Conservation (phyloP, 2,888 invertebrate species). For the Crematogaster levior region DNA sequence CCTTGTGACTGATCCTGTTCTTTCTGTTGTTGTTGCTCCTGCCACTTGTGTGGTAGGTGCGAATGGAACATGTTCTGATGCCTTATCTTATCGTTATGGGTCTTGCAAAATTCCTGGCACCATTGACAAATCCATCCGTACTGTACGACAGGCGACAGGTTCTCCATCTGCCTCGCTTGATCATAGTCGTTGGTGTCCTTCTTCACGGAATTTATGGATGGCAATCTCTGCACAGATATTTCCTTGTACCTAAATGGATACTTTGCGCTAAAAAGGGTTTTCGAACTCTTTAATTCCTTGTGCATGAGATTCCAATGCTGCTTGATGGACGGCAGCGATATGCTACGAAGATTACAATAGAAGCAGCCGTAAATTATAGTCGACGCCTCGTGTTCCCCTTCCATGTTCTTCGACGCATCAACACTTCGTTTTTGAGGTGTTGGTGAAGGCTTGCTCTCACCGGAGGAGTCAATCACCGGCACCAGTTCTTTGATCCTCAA, state of each 20-base stretch:
- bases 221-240: constrained; percentile 19
- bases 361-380: constrained; percentile 75
- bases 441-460: constrained; percentile 26
- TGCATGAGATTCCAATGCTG: constrained; percentile 80
- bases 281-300: constrained; percentile 55
- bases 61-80: constrained; percentile 85
- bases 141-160: background rate
- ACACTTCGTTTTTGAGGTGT: constrained; percentile 41
- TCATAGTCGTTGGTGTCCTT: background rate
- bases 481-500: constrained; percentile 58
- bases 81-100: constrained; percentile 78
- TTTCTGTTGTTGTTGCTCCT: constrained; percentile 78
- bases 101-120: constrained; percentile 82
- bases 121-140: constrained; percentile 80
- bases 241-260: constrained; percentile 77
- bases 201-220: background rate
- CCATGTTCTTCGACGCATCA: constrained; percentile 59
- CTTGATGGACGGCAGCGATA: constrained; percentile 73
- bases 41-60: constrained; percentile 78
- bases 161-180: constrained; percentile 10
- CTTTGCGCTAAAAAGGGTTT: constrained; percentile 30
- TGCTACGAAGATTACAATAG: constrained; percentile 78
- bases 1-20: constrained; percentile 77
- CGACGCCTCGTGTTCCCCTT: background rate
- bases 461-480: constrained; percentile 14